Evolutionary conservation across 2,888 invertebrate species (phyloP), one percentile per base, ranked within the genome.

Genomic region (Leptura quadrifasciata): DNA sequence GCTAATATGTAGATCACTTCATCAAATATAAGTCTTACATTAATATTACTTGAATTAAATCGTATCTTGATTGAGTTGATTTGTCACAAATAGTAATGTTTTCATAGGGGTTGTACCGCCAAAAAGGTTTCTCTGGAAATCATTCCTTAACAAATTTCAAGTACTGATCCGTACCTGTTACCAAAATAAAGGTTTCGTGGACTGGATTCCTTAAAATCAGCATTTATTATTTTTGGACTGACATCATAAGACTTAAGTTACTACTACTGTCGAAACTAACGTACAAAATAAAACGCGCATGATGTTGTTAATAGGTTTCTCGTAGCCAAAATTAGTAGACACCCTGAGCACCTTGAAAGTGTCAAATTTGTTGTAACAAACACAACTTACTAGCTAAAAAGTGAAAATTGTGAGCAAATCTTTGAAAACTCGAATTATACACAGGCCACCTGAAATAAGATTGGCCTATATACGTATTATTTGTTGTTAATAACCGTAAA

Each of bases 401-500:
- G 47, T 47, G n/a, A 47, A n/a, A 15, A 4, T 47, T 77, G 80
- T 80, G 81, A 79, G 79, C 79, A 81, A 77, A 76, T 52, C 39
- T 20, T 63, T 67, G 39, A 57, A 52, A 75, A 71, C 71, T 70
- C 64, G 74, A 74, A 79, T 74, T 80, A 78, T 82, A 78, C 68
- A 67, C 73, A 58, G 80, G 80, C 75, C 78, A 72, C 77, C 76
- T 79, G 65, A 70, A 47, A 27, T 55, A 69, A 71, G 75, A 78
- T 65, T 79, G 82, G 84, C 84, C 83, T 83, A 84, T 82, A 81
- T 79, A 73, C 81, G 77, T 81, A 82, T 77, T 70, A 72, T 72
- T 77, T 78, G 81, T 82, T 83, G 81, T 81, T 82, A 75, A 77
- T 77, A 80, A 61, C 74, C 70, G 74, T 72, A 76, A 80, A 81